A percentile compares a stretch with the other conserved stretches of the same genome.
These are phyloP conservation scores for Papilio xuthus DNA, from an alignment of 1,140 invertebrate species.

Conservation along the genomic window DNA sequence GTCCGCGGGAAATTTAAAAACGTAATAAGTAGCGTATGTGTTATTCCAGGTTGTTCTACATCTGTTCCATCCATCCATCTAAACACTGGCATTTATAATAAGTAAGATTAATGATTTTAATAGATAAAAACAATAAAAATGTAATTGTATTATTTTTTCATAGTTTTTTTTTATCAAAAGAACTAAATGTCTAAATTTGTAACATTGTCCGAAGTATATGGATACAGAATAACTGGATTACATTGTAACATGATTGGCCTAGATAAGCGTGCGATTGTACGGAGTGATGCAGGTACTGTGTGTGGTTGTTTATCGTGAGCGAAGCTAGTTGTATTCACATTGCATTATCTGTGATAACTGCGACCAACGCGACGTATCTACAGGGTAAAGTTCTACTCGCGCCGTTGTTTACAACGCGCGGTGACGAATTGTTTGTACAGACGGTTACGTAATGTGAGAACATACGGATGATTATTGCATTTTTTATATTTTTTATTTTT, in stretches of 20 bases:
- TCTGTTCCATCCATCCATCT: too few species aligned
- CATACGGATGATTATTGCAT: slow-evolving; percentile 30
- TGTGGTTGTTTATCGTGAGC: neutral
- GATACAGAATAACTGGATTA: neutral
- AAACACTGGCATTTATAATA: too few species aligned
- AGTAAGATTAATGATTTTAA: too few species aligned
- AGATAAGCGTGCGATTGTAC: slow-evolving; percentile 4
- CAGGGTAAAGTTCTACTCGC: slow-evolving; percentile 9
- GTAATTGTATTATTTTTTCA: too few species aligned
- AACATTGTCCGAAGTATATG: neutral
- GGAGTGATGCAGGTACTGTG: neutral
- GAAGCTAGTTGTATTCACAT: neutral
- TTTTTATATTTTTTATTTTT: too few species aligned
- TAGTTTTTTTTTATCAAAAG: too few species aligned
- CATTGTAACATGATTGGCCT: neutral
- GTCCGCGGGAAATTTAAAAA: too few species aligned
- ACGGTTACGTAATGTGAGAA: slow-evolving; percentile 44
- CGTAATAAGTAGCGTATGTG: too few species aligned
- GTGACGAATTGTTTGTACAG: slow-evolving; percentile 52
- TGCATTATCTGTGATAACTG: slow-evolving; percentile 2
- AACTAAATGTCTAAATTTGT: neutral
- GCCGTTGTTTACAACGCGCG: slow-evolving; percentile 44
- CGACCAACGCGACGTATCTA: neutral
- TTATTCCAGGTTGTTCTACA: too few species aligned
- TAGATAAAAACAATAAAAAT: too few species aligned